Conservation (phyloP, 2,888 invertebrate species). For the Amblyjoppa proteus region DNA sequence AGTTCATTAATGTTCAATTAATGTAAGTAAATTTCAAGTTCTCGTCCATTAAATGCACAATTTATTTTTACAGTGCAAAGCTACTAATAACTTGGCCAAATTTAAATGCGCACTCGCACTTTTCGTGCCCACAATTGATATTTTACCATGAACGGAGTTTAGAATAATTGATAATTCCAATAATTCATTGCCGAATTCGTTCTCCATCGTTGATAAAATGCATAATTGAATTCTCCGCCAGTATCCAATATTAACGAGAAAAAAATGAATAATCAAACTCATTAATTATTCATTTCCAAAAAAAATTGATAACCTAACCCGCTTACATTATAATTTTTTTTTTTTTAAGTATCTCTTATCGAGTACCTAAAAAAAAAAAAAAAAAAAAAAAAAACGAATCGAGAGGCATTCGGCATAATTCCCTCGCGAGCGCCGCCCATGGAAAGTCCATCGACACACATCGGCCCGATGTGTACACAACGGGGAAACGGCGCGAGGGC, state of each 20-base stretch:
- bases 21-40: too few relatives aligned
- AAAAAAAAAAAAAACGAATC: neutral
- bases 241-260: too few relatives aligned
- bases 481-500: conserved; percentile 45
- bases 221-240: too few relatives aligned
- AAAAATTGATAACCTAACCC: too few relatives aligned
- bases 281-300: too few relatives aligned
- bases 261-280: too few relatives aligned
- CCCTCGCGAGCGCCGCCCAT: neutral
- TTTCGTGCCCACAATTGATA: neutral
- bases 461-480: conserved; percentile 29
- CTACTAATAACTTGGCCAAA: neutral
- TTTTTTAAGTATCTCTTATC: neutral
- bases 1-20: too few relatives aligned
- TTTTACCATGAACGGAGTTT: neutral
- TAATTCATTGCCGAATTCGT: neutral
- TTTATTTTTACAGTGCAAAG: neutral
- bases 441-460: conserved; percentile 6
- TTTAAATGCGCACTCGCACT: neutral
- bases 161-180: neutral
- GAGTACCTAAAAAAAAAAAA: neutral
- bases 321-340: too few relatives aligned
- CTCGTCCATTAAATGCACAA: too few relatives aligned
- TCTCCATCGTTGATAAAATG: too few relatives aligned
- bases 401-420: neutral